These are phyloP conservation scores for Perca fluviatilis DNA, from an alignment of 2,113 vertebrate species.

Conservation along the genomic window DNA sequence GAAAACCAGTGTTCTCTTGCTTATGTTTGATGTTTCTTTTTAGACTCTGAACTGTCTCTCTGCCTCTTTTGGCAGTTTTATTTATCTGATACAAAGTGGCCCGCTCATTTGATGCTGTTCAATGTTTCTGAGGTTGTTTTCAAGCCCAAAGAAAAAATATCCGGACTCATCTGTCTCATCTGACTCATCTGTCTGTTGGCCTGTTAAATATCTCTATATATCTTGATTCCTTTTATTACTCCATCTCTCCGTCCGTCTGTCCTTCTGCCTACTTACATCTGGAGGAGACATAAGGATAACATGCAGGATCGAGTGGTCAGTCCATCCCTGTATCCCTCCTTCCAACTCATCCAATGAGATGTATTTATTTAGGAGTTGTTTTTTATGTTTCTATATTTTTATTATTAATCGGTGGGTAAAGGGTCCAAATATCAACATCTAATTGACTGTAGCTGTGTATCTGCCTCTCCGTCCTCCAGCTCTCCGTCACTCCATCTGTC, in stretches of 20 bases:
- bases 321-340: constrained; percentile 19
- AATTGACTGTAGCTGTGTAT: constrained; percentile 18
- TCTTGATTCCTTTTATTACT: constrained; percentile 11
- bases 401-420: not conserved
- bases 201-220: constrained; percentile 12
- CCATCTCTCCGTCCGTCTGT: constrained; percentile 15
- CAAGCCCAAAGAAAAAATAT: constrained; percentile 7
- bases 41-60: constrained; percentile 8
- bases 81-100: constrained; percentile 30
- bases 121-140: constrained; percentile 21
- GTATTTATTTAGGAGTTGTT: constrained; percentile 18
- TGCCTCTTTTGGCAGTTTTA: not conserved
- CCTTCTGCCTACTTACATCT: constrained; percentile 36
- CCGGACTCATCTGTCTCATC: constrained; percentile 17
- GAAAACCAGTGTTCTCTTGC: constrained; percentile 2
- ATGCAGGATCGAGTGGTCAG: constrained; percentile 20
- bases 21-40: constrained; percentile 24
- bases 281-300: constrained; percentile 24
- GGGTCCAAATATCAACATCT: constrained; percentile 7
- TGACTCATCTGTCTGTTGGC: constrained; percentile 25
- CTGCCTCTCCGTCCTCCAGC: constrained; percentile 21
- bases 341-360: constrained; percentile 14
- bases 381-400: constrained; percentile 30
- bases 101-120: constrained; percentile 5
- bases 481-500: constrained; percentile 44